These are phyloP conservation scores for Bombyx mori DNA, from an alignment of 1,140 invertebrate genomes.

Conservation along the genomic window ASM3026992v2 NC_085129.1:11196501-11197000, in stretches of 20 bases:
- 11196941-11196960: conserved; percentile 6
- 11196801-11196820: no score
- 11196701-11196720: conserved; percentile 24
- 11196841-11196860: neutral
- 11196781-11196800: no score
- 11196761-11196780: no score
- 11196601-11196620: no score
- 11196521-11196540: no score
- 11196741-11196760: conserved; percentile 9
- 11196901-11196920: conserved; percentile 30
- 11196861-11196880: neutral
- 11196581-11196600: no score
- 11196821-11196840: neutral
- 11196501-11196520: no score
- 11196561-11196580: no score
- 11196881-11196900: conserved; percentile 2
- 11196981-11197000: no score
- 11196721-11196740: conserved; percentile 11
- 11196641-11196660: conserved; percentile 17
- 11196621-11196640: conserved; percentile 36
- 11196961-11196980: no score
- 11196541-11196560: no score
- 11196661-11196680: conserved; percentile 30
- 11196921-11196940: conserved; percentile 14
- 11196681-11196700: conserved; percentile 43